Conservation (phyloP, 2,888 invertebrate genomes). For the Yponomeuta cagnagella region DNA sequence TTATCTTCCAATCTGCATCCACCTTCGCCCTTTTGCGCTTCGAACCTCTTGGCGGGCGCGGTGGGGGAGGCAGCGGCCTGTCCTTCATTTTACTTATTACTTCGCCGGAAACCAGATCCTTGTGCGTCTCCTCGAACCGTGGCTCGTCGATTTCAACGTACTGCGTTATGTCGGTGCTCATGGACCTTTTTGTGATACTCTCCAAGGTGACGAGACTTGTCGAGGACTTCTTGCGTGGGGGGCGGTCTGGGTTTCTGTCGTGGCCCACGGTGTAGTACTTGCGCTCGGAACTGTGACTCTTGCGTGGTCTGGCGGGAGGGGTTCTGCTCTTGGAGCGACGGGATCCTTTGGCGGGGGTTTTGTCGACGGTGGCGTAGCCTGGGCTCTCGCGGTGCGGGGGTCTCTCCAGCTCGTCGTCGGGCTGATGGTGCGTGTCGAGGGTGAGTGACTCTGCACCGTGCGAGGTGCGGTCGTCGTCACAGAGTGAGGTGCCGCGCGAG, state of each 20-base stretch:
- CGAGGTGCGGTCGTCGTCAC: constrained; percentile 83
- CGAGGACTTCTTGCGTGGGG: constrained; percentile 78
- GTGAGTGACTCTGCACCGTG: constrained; percentile 81
- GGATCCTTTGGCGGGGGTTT: constrained; percentile 78
- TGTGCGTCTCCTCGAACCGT: constrained; percentile 75
- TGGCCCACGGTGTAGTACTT: constrained; percentile 82
- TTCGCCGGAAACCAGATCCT: constrained; percentile 83
- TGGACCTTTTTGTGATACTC: constrained; percentile 61
- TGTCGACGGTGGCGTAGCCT: constrained; percentile 87
- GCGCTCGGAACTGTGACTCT: constrained; percentile 70
- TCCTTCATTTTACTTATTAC: constrained; percentile 89
- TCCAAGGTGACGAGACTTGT: constrained; percentile 71
- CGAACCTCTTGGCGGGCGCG: constrained; percentile 84
- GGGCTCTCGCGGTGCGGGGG: constrained; percentile 66
- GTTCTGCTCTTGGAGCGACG: constrained; percentile 74
- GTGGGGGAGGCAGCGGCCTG: constrained; percentile 90
- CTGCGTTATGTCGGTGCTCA: constrained; percentile 66
- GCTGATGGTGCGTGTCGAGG: constrained; percentile 65
- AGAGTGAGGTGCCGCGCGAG: constrained; percentile 72
- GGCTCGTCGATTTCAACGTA: constrained; percentile 78
- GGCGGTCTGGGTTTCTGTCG: constrained; percentile 75
- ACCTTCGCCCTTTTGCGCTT: constrained; percentile 51
- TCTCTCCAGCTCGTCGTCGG: constrained; percentile 46
- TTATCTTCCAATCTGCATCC: constrained; percentile 27
- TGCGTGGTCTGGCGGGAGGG: constrained; percentile 60